Percentiles rank a stretch among this genome's conserved stretches.
These are phyloP conservation scores for Pelosia muscerda DNA, from an alignment of 2,888 invertebrate genomes.

Conservation along the genomic window DNA sequence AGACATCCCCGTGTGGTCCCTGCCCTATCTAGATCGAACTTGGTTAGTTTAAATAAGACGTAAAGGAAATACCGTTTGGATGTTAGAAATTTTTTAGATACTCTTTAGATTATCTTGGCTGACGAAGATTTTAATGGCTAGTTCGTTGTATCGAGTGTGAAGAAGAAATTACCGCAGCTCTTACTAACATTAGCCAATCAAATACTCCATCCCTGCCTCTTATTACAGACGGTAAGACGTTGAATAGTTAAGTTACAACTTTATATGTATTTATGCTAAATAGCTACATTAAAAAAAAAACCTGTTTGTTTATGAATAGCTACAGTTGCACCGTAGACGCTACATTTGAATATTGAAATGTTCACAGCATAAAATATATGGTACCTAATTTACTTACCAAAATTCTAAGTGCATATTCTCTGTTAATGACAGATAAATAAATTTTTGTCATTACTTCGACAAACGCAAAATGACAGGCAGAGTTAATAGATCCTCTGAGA, in stretches of 20 bases:
- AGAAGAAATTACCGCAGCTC: conserved; percentile 7
- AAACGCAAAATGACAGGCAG: no score
- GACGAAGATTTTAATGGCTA: conserved; percentile 42
- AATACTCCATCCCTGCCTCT: neutral
- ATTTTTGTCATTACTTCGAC: neutral
- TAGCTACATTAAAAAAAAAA: neutral
- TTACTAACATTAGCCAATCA: neutral
- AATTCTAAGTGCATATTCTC: neutral
- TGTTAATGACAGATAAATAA: neutral
- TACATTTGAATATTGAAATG: neutral
- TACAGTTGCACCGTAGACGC: neutral
- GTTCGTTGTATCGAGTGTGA: conserved; percentile 24
- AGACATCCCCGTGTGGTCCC: conserved; percentile 80
- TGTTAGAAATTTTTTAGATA: conserved; percentile 51
- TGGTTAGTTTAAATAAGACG: conserved; percentile 52
- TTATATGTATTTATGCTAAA: conserved; percentile 9
- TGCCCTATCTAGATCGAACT: conserved; percentile 75
- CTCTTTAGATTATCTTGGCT: conserved; percentile 41
- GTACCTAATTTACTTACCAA: neutral
- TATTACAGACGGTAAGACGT: neutral
- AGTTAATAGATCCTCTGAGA: neutral
- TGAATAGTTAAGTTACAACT: conserved; percentile 5
- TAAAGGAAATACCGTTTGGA: conserved; percentile 48
- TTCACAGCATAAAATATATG: neutral
- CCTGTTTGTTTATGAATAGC: neutral